These are phyloP conservation scores for Gallirallus australis DNA, from an alignment of 2,797 vertebrate species.

Conservation along the genomic window DNA sequence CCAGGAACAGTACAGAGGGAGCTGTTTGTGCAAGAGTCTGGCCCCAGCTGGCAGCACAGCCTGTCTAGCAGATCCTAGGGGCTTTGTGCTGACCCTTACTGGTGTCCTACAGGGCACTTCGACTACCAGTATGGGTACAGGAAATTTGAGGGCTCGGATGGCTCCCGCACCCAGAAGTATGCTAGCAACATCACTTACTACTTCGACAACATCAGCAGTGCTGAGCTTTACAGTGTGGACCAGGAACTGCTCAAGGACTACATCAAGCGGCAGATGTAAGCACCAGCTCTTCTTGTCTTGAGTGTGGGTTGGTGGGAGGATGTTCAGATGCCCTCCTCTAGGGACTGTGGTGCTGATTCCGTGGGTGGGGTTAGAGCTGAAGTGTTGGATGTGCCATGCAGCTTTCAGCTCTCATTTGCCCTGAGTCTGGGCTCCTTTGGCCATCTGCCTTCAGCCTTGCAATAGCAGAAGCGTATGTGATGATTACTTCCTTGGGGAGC, in stretches of 20 bases:
- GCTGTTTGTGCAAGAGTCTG: fast-evolving
- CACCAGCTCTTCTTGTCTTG: background rate
- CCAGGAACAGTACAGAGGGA: background rate
- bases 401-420: background rate
- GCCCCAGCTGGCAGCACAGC: background rate
- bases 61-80: background rate
- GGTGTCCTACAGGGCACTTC: slow-evolving; percentile 85
- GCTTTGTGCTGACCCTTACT: background rate
- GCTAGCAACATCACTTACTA: slow-evolving; percentile 94
- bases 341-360: background rate
- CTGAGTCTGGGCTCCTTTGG: background rate
- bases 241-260: slow-evolving; percentile 98
- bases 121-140: slow-evolving; percentile 95
- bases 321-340: background rate
- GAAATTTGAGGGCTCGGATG: slow-evolving; percentile 88
- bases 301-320: fast-evolving
- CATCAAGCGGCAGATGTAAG: slow-evolving; percentile 99
- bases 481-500: fast-evolving
- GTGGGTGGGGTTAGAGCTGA: fast-evolving
- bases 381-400: fast-evolving
- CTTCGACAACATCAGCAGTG: slow-evolving; percentile 97
- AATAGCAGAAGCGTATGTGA: background rate
- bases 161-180: slow-evolving; percentile 88
- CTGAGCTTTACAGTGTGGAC: slow-evolving; percentile 91
- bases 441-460: background rate